Conservation (phyloP, 2,113 vertebrate species). For the Lutjanus erythropterus region DNA sequence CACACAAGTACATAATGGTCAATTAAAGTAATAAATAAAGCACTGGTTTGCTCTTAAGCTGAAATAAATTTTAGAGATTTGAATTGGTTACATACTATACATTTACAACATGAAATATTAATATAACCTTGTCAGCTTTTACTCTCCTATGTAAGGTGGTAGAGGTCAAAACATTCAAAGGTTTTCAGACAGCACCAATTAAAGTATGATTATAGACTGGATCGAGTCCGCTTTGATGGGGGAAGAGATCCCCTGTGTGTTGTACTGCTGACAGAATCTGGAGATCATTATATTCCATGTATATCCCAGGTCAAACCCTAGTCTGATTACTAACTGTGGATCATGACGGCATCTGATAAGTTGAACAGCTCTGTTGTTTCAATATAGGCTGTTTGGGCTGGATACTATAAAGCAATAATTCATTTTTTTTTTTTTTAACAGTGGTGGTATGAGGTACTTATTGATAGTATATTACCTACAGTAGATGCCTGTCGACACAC, state of each 20-base stretch:
- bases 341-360: neutral
- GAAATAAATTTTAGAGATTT: neutral
- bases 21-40: neutral
- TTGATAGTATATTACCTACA: too few relatives aligned
- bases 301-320: neutral
- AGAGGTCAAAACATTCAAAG: neutral
- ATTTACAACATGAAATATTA: too few relatives aligned
- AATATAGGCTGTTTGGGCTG: neutral
- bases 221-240: neutral
- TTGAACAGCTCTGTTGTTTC: neutral
- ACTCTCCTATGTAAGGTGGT: neutral
- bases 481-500: too few relatives aligned
- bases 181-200: neutral
- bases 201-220: neutral
- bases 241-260: neutral
- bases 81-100: neutral
- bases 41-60: neutral
- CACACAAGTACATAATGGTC: neutral
- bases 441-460: too few relatives aligned
- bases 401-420: neutral
- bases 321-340: neutral
- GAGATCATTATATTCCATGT: neutral
- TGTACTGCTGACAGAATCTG: neutral
- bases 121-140: too few relatives aligned
- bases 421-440: too few relatives aligned